phyloP scores from a whole-genome alignment of 1,140 invertebrate species.

The Dreissena polymorpha region DNA sequence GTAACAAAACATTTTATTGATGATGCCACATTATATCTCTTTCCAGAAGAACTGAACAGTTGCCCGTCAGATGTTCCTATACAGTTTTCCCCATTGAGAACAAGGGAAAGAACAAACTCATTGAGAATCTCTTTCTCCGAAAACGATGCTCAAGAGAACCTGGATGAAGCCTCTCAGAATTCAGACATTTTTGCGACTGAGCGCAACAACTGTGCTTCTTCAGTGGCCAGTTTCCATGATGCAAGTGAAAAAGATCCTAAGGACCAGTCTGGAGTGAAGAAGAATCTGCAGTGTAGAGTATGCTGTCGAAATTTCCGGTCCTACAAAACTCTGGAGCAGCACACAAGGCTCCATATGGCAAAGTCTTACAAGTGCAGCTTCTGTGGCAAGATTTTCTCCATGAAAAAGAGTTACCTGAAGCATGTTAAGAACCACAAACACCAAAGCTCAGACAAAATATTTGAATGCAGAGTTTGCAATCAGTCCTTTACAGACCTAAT shows the following conservation, averaged over 20 bases:
- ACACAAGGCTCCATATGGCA: slow-evolving; percentile 45
- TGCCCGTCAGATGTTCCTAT: neutral
- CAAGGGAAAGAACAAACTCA: slow-evolving; percentile 31
- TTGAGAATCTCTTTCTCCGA: slow-evolving; percentile 43
- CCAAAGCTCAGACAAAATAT: slow-evolving; percentile 32
- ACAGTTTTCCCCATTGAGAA: slow-evolving; percentile 34
- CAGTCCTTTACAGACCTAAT: slow-evolving; percentile 37
- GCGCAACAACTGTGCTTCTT: slow-evolving; percentile 49
- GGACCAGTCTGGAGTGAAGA: neutral
- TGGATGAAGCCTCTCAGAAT: slow-evolving; percentile 34
- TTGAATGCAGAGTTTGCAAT: slow-evolving; percentile 51
- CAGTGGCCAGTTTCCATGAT: slow-evolving; percentile 39
- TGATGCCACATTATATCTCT: too few relatives aligned
- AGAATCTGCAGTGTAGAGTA: slow-evolving; percentile 39
- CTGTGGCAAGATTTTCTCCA: slow-evolving; percentile 48
- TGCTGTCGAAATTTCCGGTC: slow-evolving; percentile 46
- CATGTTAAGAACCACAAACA: slow-evolving; percentile 31
- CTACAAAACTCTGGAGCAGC: slow-evolving; percentile 41
- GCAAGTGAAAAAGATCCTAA: neutral
- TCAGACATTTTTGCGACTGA: slow-evolving; percentile 33
- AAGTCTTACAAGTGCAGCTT: slow-evolving; percentile 54
- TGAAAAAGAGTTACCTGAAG: slow-evolving; percentile 47
- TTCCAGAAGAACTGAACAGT: neutral
- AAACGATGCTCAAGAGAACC: slow-evolving; percentile 2
- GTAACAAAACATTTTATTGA: too few relatives aligned